phyloP scores from a whole-genome alignment of 1,140 invertebrate genomes.

The Drosophila pallidifrons region DNA sequence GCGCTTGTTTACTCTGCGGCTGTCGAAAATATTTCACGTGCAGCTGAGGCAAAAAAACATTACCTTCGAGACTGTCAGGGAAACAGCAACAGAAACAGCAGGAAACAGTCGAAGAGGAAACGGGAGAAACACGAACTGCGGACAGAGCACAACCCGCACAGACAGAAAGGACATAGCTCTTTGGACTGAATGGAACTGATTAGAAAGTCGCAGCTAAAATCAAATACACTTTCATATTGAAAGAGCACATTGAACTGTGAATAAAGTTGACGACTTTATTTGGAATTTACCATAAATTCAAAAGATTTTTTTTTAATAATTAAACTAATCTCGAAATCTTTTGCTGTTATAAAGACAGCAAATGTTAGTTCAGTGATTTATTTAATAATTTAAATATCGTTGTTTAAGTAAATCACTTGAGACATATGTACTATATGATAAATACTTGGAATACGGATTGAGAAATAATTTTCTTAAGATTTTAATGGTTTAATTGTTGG shows the following conservation, averaged over 20 bases:
- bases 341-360: too few species aligned
- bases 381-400: too few species aligned
- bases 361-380: too few species aligned
- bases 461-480: background rate
- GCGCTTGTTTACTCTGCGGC: slow-evolving; percentile 77
- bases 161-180: slow-evolving; percentile 1
- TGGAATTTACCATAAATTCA: too few species aligned
- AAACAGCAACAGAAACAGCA: slow-evolving; percentile 10
- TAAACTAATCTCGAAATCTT: too few species aligned
- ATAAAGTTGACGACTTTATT: too few species aligned
- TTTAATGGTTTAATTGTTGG: too few species aligned
- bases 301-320: too few species aligned
- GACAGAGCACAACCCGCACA: slow-evolving; percentile 17
- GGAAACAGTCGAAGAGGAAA: slow-evolving; percentile 8
- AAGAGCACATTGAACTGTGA: too few species aligned
- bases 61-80: slow-evolving; percentile 55
- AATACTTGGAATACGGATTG: background rate
- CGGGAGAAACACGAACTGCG: slow-evolving; percentile 35
- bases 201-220: background rate
- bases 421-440: too few species aligned
- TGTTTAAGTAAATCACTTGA: too few species aligned
- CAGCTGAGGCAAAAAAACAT: slow-evolving; percentile 68
- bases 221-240: slow-evolving; percentile 8
- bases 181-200: background rate
- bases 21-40: slow-evolving; percentile 77